Conservation (phyloP, 2,113 vertebrate species). For the Onychostoma macrolepis region DNA sequence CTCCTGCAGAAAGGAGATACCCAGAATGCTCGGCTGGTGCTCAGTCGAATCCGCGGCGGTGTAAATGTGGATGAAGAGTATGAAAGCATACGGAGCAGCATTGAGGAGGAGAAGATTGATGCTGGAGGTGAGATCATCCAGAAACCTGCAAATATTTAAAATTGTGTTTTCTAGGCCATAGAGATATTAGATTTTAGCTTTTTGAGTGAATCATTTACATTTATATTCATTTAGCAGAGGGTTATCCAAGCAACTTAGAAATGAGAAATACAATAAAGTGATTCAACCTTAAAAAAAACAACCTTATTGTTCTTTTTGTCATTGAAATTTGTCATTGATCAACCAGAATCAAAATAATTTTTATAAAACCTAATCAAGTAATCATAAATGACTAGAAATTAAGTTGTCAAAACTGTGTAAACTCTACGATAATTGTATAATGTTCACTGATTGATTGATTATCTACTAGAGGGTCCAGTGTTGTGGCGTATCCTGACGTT, state of each 20-base stretch:
- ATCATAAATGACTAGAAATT: neutral
- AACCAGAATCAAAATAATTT: neutral
- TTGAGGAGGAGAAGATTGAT: slow-evolving; percentile 89
- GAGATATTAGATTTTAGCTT: neutral
- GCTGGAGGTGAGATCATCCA: slow-evolving; percentile 67
- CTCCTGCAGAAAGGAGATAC: slow-evolving; percentile 91
- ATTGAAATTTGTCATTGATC: too few relatives aligned
- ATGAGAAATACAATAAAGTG: neutral
- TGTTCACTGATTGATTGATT: neutral
- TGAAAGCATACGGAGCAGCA: slow-evolving; percentile 72
- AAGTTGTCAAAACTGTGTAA: neutral
- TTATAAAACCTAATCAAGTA: neutral
- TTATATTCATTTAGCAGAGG: neutral
- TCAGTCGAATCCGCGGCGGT: slow-evolving; percentile 83
- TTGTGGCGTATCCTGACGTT: slow-evolving; percentile 88
- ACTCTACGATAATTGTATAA: neutral
- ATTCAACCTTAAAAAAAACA: neutral
- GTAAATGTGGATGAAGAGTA: slow-evolving; percentile 76
- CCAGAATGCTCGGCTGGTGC: slow-evolving; percentile 83
- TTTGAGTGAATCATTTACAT: neutral
- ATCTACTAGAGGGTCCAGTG: slow-evolving; percentile 81
- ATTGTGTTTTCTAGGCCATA: neutral
- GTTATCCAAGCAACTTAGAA: neutral
- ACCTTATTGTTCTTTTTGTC: too few relatives aligned
- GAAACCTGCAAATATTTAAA: too few relatives aligned